Percentiles rank a stretch among this genome's conserved stretches.
Conservation (phyloP, 1,140 invertebrate species). For the Drosophila ficusphila region DNA sequence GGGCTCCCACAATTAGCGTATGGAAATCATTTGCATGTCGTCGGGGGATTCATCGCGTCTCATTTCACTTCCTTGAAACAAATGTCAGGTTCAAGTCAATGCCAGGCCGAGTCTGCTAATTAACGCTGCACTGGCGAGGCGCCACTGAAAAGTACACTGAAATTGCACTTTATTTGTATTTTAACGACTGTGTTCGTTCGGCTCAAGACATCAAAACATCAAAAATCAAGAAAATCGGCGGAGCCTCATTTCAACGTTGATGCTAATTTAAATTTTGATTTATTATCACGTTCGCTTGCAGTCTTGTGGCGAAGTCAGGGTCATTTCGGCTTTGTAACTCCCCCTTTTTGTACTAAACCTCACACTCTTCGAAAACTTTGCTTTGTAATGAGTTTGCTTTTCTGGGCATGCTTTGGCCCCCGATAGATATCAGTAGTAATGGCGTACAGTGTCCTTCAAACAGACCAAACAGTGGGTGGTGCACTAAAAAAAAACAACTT, state of each 20-base stretch:
- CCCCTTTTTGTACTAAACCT: neutral
- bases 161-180: constrained; percentile 40
- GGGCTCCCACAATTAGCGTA: constrained; percentile 42
- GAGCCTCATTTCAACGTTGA: constrained; percentile 3
- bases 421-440: neutral
- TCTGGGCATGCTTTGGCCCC: neutral
- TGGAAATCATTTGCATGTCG: constrained; percentile 48
- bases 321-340: neutral
- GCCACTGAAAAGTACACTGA: constrained; percentile 41
- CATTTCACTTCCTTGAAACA: constrained; percentile 32
- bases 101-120: constrained; percentile 42
- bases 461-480: neutral
- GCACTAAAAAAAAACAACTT: constrained; percentile 5
- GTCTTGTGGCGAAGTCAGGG: constrained; percentile 24
- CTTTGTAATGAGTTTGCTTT: constrained; percentile 4
- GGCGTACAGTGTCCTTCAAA: constrained; percentile 17
- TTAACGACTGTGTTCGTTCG: constrained; percentile 25
- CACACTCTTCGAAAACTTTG: constrained; percentile 5
- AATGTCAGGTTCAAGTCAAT: constrained; percentile 57
- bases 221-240: neutral
- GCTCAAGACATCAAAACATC: constrained; percentile 17
- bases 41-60: constrained; percentile 18
- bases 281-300: constrained; percentile 33
- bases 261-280: constrained; percentile 52
- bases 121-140: constrained; percentile 28